phyloP scores from a whole-genome alignment of 1,140 invertebrate species.

The Apocrypta bakeri region DNA sequence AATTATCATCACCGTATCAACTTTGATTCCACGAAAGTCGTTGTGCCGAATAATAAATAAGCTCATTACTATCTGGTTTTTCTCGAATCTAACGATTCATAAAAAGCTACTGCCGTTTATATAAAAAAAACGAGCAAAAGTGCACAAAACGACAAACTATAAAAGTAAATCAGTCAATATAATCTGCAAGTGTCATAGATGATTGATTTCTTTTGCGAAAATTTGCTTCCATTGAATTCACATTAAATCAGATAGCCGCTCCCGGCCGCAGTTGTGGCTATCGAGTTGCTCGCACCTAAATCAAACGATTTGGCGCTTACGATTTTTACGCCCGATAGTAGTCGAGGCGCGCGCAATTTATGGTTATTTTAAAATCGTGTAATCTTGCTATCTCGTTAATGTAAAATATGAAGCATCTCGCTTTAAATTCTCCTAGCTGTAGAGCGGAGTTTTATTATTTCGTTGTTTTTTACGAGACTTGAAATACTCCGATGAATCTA shows the following conservation, averaged over 20 bases:
- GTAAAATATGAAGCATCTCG: conserved; percentile 24
- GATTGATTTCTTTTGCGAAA: conserved; percentile 25
- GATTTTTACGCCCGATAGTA: conserved; percentile 55
- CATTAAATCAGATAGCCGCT: conserved; percentile 32
- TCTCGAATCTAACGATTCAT: neutral
- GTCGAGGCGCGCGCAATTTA: conserved; percentile 53
- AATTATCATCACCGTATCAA: too few species aligned
- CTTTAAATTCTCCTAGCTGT: neutral
- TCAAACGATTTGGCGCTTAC: conserved; percentile 47
- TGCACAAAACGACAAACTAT: neutral
- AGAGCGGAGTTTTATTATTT: neutral
- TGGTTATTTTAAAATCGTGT: conserved; percentile 55
- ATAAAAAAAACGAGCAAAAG: neutral
- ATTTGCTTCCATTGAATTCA: conserved; percentile 34
- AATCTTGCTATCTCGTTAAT: conserved; percentile 30
- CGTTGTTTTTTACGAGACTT: neutral
- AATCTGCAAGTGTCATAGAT: neutral
- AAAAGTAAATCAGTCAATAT: conserved; percentile 31
- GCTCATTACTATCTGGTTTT: too few species aligned
- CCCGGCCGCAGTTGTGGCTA: neutral
- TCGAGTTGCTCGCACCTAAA: conserved; percentile 45
- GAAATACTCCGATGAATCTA: neutral
- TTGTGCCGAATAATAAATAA: too few species aligned
- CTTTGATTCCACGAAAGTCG: too few species aligned
- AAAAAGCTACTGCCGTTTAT: neutral